phyloP scores from a whole-genome alignment of 1,140 invertebrate species.

The Calycopis cecrops region DNA sequence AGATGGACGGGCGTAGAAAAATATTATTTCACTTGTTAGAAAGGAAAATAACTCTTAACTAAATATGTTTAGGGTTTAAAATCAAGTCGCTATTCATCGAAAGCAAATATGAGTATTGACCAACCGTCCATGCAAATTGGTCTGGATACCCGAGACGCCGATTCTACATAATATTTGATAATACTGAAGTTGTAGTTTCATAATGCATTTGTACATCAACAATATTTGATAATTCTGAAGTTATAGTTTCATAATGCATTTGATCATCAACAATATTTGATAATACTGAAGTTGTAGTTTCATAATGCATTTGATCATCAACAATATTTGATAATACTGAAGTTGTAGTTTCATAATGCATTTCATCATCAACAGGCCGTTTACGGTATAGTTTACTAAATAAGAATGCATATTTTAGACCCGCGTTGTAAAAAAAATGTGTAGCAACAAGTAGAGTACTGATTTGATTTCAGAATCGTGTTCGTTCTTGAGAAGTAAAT shows the following conservation, averaged over 20 bases:
- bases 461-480: no score
- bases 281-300: constrained; percentile 55
- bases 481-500: no score
- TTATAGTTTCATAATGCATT: no score
- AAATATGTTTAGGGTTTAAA: constrained; percentile 8
- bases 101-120: constrained; percentile 38
- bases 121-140: constrained; percentile 56
- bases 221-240: constrained; percentile 59
- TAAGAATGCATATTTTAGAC: no score
- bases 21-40: not conserved
- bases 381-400: no score
- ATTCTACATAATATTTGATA: constrained; percentile 55
- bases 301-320: no score
- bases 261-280: no score
- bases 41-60: not conserved
- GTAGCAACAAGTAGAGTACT: no score
- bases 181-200: constrained; percentile 53
- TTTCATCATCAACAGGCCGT: no score
- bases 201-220: no score
- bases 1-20: constrained; percentile 14
- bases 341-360: constrained; percentile 31
- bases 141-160: constrained; percentile 50
- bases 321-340: constrained; percentile 57
- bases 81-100: constrained; percentile 21
- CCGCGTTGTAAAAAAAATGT: no score